These are phyloP conservation scores for Anticlea derivata DNA, from an alignment of 2,888 invertebrate species.

Conservation along the genomic window DNA sequence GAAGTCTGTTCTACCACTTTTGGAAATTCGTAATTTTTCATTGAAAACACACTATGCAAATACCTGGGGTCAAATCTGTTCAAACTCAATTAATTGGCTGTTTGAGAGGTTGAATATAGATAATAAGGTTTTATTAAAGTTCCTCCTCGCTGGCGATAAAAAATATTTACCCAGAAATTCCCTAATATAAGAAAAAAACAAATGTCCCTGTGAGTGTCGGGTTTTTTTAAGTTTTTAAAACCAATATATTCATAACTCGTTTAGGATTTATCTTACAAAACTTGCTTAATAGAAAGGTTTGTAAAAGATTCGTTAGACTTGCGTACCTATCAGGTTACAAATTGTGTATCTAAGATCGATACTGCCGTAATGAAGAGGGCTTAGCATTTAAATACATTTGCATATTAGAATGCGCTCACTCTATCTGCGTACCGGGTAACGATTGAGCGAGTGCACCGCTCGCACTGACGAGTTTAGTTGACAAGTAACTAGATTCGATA, in stretches of 20 bases:
- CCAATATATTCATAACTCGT: background rate
- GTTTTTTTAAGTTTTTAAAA: too few species aligned
- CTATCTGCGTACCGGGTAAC: conserved; percentile 42
- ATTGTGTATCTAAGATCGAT: conserved; percentile 84
- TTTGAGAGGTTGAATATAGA: too few species aligned
- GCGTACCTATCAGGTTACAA: conserved; percentile 79
- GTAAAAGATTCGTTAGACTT: conserved; percentile 69
- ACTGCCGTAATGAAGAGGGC: conserved; percentile 82
- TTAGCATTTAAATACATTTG: conserved; percentile 84
- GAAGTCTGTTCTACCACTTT: too few species aligned
- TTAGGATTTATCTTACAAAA: conserved; percentile 12
- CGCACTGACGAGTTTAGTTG: conserved; percentile 39
- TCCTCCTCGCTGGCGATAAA: too few species aligned
- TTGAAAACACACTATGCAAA: too few species aligned
- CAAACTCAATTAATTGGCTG: too few species aligned
- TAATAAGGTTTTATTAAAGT: too few species aligned
- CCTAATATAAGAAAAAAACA: too few species aligned
- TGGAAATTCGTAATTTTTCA: too few species aligned
- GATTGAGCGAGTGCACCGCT: conserved; percentile 40
- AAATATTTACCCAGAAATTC: too few species aligned
- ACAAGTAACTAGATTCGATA: conserved; percentile 37
- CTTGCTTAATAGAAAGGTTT: conserved; percentile 36
- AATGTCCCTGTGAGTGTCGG: too few species aligned
- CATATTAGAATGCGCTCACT: conserved; percentile 81
- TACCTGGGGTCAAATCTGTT: too few species aligned